Conservation (phyloP, 2,888 invertebrate species). For the Hyles lineata region DNA sequence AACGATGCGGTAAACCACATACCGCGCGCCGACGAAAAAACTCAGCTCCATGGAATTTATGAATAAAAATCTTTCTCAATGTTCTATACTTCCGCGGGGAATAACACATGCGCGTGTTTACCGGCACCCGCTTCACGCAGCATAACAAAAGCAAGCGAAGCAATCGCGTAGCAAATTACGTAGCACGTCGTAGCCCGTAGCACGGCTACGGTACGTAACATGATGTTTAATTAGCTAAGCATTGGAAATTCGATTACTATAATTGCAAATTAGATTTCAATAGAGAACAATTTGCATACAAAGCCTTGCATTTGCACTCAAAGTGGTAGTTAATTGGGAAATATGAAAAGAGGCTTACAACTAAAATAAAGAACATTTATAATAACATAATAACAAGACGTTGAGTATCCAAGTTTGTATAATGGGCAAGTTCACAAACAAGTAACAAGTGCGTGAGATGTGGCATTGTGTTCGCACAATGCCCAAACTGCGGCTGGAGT, state of each 20-base stretch:
- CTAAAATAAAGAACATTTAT: background rate
- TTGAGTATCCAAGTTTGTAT: background rate
- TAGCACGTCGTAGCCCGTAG: background rate
- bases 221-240: background rate
- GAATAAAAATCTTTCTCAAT: slow-evolving; percentile 13
- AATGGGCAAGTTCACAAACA: slow-evolving; percentile 15
- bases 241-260: background rate
- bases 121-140: background rate
- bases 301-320: background rate
- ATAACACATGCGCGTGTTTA: slow-evolving; percentile 4
- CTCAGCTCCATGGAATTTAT: background rate
- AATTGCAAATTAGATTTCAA: background rate
- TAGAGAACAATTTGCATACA: background rate
- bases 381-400: background rate
- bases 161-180: background rate
- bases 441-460: slow-evolving; percentile 3
- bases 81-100: background rate
- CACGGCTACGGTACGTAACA: background rate
- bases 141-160: background rate
- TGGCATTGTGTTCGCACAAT: slow-evolving; percentile 20
- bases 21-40: slow-evolving; percentile 9
- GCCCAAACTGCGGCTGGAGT: slow-evolving; percentile 12
- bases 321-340: background rate
- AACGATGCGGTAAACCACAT: slow-evolving; percentile 25
- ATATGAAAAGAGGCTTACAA: background rate